Conservation (phyloP, 2,113 vertebrate genomes). For the Syrmaticus mikado region DNA sequence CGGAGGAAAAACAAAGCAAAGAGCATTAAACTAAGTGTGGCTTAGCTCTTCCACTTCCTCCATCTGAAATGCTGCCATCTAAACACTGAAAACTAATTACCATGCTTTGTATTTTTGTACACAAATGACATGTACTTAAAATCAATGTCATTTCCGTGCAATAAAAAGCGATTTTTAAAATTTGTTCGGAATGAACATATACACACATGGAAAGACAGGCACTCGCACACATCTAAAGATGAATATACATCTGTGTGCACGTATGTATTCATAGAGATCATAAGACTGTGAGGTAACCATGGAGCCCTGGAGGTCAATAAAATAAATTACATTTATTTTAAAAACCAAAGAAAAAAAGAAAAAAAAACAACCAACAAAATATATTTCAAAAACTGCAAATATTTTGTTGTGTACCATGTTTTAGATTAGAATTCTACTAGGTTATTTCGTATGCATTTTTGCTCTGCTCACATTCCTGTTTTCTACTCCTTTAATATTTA, state of each 20-base stretch:
- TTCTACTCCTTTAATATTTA: constrained; percentile 1
- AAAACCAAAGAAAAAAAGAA: neutral
- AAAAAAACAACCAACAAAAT: neutral
- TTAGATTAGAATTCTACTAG: neutral
- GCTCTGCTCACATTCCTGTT: neutral
- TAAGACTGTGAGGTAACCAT: neutral
- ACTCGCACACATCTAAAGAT: rapidly evolving
- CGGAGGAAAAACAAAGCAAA: neutral
- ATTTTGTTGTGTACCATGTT: neutral
- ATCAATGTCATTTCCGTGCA: neutral
- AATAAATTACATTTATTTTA: neutral
- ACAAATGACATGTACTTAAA: neutral
- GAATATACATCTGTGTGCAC: neutral
- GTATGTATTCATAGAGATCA: neutral
- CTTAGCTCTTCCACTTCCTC: neutral
- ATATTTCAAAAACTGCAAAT: neutral
- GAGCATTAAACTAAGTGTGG: neutral
- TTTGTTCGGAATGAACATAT: neutral
- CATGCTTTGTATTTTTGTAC: neutral
- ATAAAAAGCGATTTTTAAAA: neutral
- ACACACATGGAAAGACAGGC: neutral
- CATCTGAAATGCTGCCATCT: neutral
- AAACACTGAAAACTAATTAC: neutral
- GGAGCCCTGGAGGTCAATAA: neutral
- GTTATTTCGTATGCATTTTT: neutral